Percentiles rank a stretch among this genome's conserved stretches.
These are phyloP conservation scores for Hydraecia micacea DNA, from an alignment of 2,888 invertebrate species.

Conservation along the genomic window DNA sequence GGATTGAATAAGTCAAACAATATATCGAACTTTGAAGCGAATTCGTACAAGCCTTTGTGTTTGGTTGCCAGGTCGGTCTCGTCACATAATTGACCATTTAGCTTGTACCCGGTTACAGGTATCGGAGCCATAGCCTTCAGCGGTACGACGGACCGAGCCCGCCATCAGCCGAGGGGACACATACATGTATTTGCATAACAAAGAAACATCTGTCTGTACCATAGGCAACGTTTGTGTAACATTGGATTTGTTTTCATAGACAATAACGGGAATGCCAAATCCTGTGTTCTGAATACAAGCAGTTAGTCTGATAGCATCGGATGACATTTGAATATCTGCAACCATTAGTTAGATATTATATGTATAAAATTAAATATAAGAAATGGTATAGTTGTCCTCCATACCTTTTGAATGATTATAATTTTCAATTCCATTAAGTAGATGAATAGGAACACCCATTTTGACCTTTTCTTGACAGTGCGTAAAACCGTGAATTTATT, in stretches of 20 bases:
- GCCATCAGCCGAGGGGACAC: constrained; percentile 74
- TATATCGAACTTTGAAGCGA: constrained; percentile 62
- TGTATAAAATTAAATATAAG: not conserved
- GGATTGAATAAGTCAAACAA: constrained; percentile 53
- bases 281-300: constrained; percentile 17
- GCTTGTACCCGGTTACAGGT: constrained; percentile 84
- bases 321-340: not conserved
- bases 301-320: not conserved
- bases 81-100: constrained; percentile 85
- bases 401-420: not conserved
- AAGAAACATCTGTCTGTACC: constrained; percentile 79
- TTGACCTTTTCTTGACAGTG: not conserved
- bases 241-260: constrained; percentile 73
- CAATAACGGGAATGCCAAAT: constrained; percentile 50
- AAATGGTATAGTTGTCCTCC: not conserved
- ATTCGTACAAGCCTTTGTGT: constrained; percentile 74
- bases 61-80: constrained; percentile 65
- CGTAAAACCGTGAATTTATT: not conserved
- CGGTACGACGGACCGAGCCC: constrained; percentile 75
- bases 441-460: too few relatives aligned
- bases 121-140: constrained; percentile 81
- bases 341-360: too few relatives aligned
- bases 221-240: constrained; percentile 70
- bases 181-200: constrained; percentile 83
- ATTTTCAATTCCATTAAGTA: not conserved